Evolutionary conservation across 2,888 invertebrate species (phyloP), one percentile per base, ranked within the genome.

Genomic region (Apoda limacodes): DNA sequence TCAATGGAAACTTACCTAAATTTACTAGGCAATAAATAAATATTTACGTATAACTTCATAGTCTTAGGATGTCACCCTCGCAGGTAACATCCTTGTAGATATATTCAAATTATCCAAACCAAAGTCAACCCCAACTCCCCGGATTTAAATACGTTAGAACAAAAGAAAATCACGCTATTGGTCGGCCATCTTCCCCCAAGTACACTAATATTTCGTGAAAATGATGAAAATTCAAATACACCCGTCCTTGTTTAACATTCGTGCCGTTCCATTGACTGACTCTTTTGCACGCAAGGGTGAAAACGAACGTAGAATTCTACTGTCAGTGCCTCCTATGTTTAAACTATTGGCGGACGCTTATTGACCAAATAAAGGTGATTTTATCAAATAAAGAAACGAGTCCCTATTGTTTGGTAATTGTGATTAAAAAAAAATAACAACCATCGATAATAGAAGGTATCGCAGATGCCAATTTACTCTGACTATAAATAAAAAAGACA

Each of bases 271-370:
- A 48, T 52, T 48, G 28, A 37, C 40, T 51, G 46, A 39, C 66
- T 64, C 66, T 42, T 30, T 76, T 53, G 33, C 60, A 50, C 67
- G 17, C 43, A 59, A 67, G 75, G 71, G 60, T 64, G 56, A 52
- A 61, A 53, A 48, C 50, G 46, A 45, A 34, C 37, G 48, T 47
- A 50, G 49, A 50, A 43, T 46, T 47, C 45, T 47, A 44, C 52
- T 57, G 60, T 62, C 74, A 78, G 78, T 78, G 60, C 64, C 63
- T 69, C 68, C 60, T 46, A 55, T 54, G 74, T 66, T 63, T 60
- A 67, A 63, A 65, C 54, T 57, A 63, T 59, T 62, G 64, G 53
- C 66, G 68, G 76, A 75, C 78, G 76, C 57, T n/a, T n/a, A n/a
- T n/a, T n/a, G n/a, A n/a, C n/a, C n/a, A n/a, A n/a, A n/a, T n/a